These are phyloP conservation scores for Chrysopilus asiliformis DNA, from an alignment of 2,888 invertebrate species.

Conservation along the genomic window DNA sequence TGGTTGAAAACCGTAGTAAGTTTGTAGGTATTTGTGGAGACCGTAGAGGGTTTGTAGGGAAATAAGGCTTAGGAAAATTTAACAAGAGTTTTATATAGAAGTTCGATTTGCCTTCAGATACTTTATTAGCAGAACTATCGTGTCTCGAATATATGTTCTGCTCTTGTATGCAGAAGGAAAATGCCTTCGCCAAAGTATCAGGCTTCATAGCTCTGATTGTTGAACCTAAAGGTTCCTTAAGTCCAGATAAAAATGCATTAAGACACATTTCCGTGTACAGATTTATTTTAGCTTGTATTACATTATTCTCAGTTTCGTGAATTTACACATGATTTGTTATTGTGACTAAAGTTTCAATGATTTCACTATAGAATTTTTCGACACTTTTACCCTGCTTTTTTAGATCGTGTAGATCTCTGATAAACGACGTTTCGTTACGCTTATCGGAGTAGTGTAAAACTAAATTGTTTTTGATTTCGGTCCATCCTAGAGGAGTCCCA, in stretches of 20 bases:
- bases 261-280: constrained; percentile 17
- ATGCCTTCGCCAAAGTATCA: constrained; percentile 12
- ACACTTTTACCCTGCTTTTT: constrained; percentile 14
- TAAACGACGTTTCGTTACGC: no score
- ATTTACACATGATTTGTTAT: constrained; percentile 15
- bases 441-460: no score
- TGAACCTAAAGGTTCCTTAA: constrained; percentile 17
- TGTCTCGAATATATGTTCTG: constrained; percentile 11
- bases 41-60: no score
- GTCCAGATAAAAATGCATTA: constrained; percentile 14
- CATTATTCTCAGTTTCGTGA: constrained; percentile 14
- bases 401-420: no score
- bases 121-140: not conserved
- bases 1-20: no score
- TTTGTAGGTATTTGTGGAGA: no score
- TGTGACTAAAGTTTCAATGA: constrained; percentile 16
- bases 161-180: constrained; percentile 15
- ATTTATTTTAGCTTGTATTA: constrained; percentile 14
- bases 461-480: no score
- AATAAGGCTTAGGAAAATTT: no score
- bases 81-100: no score
- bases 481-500: no score
- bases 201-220: constrained; percentile 17
- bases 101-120: no score
- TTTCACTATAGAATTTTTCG: constrained; percentile 15